Evolutionary conservation across 2,888 invertebrate species (phyloP), one percentile per base, ranked within the genome.

Genomic region (Proisotoma minuta): DNA sequence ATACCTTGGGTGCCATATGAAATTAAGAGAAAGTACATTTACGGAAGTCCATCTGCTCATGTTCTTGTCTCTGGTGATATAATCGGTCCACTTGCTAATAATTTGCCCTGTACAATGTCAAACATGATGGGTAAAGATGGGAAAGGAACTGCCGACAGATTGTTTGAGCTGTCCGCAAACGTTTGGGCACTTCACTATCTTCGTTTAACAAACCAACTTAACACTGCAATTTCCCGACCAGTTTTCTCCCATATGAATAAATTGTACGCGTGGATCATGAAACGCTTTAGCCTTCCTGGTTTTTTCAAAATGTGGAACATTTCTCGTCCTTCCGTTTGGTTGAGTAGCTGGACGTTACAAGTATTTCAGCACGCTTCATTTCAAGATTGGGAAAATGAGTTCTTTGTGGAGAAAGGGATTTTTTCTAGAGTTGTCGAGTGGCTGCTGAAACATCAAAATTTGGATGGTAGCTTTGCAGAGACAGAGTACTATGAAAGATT

Each of bases 81-180:
- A 2, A 79, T 82, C 60, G 82, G 82, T 0, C 81, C 82, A 5
- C 78, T 79, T 8, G 78, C 78, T 3, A 56, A 63, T 24, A 62
- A 74, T 39, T 73, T 74, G 3, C 76, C 77, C 1, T 74, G 78
- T 15, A 75, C 74, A 5, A 72, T 76, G 49, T 65, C 74, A 20
- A 70, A 70, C n/a, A 68, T 78, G 28, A 73, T 83, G 62, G 76
- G 78, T 24, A 76, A 79, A 66, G 78, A 79, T 1, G 78, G 79
- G 26, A 80, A 81, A 60, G 79, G 79, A 2, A 81, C 79, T 0
- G 82, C 83, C 59, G 79, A 80, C 67, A 78, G 79, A 62, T 75
- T 81, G 63, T 83, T 82, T 73, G 82, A 82, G 74, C 80, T 83
- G 66, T 82, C 81, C 2, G 78, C 79, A 63, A 82, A 81, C 72